Evolutionary conservation across 2,113 vertebrate genomes (phyloP), one percentile per base, ranked within the genome.

Genomic region (Xiphophorus maculatus): DNA sequence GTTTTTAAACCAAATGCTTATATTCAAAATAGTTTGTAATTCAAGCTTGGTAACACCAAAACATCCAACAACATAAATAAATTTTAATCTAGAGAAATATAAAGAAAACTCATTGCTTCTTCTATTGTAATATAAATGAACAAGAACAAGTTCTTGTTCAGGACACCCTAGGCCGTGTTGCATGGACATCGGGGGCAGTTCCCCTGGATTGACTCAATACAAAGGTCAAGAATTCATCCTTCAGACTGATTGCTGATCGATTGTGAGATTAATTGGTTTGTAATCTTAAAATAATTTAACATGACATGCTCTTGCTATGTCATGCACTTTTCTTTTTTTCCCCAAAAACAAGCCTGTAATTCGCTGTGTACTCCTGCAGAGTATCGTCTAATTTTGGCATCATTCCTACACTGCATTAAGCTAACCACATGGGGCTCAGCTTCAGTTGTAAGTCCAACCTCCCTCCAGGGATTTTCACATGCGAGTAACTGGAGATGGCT

Each of bases 391-490:
- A 66, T 64, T 82, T 66, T 25, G 65, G 32, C 66, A 79, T 48
- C 7, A 37, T 78, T 72, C 44, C 30, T 29, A 32, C 32, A 13
- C 63, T 65, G 63, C 64, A 27, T 32, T 37, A 5, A 13, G 51
- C 48, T 25, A 19, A 29, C 66, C 70, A 62, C 63, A 60, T 35
- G 10, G 35, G 67, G 5, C 33, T 64, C 22, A 19, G 42, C 77
- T 62, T 76, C 58, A 75, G 30, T 40, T 28, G 33, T 73, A 66
- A 79, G 58, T 78, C 51, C 32, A 78, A 78, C 72, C 42, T 77
- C 69, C 67, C 54, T 71, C 71, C 66, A 79, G 70, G 64, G 79
- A 77, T 62, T 86, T 87, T 82, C 86, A 76, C 79, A 79, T 80
- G 86, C 25, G 63, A 80, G 63, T 66, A 66, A 70, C 42, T 13